phyloP scores from a whole-genome alignment of 2,797 vertebrate genomes.

The Limnodromus scolopaceus region DNA sequence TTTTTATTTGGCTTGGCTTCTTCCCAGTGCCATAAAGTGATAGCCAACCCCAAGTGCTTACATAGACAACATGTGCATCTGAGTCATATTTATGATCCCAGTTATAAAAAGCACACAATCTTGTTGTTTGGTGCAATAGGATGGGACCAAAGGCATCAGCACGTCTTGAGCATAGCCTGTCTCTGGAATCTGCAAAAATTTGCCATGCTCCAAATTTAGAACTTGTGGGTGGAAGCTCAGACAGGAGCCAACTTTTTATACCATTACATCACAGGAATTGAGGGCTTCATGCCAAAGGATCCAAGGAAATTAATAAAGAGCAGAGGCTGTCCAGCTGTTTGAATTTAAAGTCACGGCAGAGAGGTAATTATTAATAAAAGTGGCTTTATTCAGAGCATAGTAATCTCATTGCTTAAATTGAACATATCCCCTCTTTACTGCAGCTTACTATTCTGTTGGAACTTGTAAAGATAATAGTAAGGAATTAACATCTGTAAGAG shows the following conservation, averaged over 20 bases:
- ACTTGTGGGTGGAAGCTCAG: conserved; percentile 65
- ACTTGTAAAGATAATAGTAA: conserved; percentile 16
- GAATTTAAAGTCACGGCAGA: conserved; percentile 59
- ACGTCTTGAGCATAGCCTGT: conserved; percentile 60
- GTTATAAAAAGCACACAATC: conserved; percentile 54
- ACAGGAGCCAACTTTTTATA: conserved; percentile 73
- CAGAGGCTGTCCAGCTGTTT: conserved; percentile 73
- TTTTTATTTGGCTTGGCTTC: conserved; percentile 77
- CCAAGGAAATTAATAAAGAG: conserved; percentile 72
- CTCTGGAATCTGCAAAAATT: conserved; percentile 74
- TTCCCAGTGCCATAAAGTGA: conserved; percentile 64
- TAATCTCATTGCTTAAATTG: conserved; percentile 57
- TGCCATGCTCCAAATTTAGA: conserved; percentile 80
- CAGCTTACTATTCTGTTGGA: conserved; percentile 22
- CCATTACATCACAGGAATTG: conserved; percentile 77
- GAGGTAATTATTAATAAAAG: conserved; percentile 70
- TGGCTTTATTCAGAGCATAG: conserved; percentile 9
- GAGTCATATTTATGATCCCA: conserved; percentile 75
- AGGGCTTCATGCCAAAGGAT: conserved; percentile 29
- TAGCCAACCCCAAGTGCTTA: conserved; percentile 68
- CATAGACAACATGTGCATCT: conserved; percentile 70
- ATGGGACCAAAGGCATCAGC: conserved; percentile 56
- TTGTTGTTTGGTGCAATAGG: conserved; percentile 54
- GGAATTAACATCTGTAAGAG: conserved; percentile 30
- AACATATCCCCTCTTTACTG: conserved; percentile 50